These are phyloP conservation scores for Aix galericulata DNA, from an alignment of 2,113 vertebrate species.

Conservation along the genomic window DNA sequence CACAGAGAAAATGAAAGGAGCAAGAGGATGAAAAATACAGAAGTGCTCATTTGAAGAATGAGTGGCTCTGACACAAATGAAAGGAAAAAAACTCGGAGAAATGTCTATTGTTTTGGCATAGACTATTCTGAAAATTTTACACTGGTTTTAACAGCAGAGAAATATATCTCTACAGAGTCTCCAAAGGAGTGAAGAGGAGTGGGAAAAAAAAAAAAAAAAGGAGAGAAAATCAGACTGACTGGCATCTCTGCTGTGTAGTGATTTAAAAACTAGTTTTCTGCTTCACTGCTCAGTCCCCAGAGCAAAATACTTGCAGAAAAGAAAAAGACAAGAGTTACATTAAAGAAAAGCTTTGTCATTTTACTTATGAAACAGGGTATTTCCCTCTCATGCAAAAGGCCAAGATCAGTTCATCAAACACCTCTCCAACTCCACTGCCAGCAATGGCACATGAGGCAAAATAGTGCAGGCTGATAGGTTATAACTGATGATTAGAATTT, in stretches of 20 bases:
- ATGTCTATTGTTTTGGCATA: not conserved
- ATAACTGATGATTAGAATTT: not conserved
- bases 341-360: slow-evolving; percentile 21
- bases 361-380: not conserved
- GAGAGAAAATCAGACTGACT: not conserved
- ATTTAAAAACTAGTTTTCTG: slow-evolving; percentile 75
- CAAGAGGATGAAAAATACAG: not conserved
- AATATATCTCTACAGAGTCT: not conserved
- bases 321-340: slow-evolving; percentile 33
- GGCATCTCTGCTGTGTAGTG: slow-evolving; percentile 40
- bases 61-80: not conserved
- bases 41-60: not conserved
- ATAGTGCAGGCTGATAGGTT: not conserved
- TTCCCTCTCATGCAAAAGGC: not conserved
- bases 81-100: not conserved
- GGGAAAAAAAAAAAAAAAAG: not conserved
- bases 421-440: not conserved
- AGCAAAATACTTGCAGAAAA: slow-evolving; percentile 60
- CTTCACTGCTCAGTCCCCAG: slow-evolving; percentile 58
- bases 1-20: slow-evolving; percentile 39
- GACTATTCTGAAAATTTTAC: not conserved
- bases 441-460: not conserved
- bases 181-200: not conserved
- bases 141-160: not conserved
- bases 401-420: not conserved